A percentile compares a stretch with the other conserved stretches of the same genome.
phyloP scores from a whole-genome alignment of 2,797 vertebrate genomes.

The Toxotes lorentzi region DNA sequence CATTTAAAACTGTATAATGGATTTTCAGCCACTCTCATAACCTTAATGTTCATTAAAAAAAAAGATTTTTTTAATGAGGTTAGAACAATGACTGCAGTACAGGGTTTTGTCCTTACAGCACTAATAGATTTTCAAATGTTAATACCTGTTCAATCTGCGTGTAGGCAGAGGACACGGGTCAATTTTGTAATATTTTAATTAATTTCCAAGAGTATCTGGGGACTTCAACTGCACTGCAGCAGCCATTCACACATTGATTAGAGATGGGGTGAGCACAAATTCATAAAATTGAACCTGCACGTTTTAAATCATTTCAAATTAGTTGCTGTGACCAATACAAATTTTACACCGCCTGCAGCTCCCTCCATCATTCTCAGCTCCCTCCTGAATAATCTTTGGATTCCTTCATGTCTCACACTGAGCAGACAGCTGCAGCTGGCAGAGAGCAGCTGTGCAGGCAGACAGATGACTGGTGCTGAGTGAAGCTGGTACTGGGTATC shows the following conservation, averaged over 20 bases:
- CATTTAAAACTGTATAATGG: not conserved
- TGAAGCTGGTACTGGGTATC: slow-evolving; percentile 45
- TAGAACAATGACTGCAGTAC: not conserved
- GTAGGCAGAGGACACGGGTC: not conserved
- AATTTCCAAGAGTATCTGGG: not conserved
- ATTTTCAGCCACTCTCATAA: slow-evolving; percentile 2
- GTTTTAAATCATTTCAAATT: slow-evolving; percentile 26
- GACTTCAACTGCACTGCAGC: not conserved
- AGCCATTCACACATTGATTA: slow-evolving; percentile 11
- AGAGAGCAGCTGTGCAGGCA: slow-evolving; percentile 63
- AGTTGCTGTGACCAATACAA: slow-evolving; percentile 5
- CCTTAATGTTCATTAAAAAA: not conserved
- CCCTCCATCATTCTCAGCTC: slow-evolving; percentile 14
- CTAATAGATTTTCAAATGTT: not conserved
- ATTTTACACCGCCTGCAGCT: slow-evolving; percentile 9
- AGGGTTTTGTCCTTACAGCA: not conserved
- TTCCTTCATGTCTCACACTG: slow-evolving; percentile 42
- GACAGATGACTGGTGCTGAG: slow-evolving; percentile 59
- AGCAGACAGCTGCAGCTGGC: slow-evolving; percentile 66
- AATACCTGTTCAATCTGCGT: not conserved
- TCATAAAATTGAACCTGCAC: not conserved
- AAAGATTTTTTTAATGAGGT: not conserved
- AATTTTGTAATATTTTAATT: not conserved
- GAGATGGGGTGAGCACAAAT: not conserved
- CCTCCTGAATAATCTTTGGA: slow-evolving; percentile 35